Conservation (phyloP, 2,888 invertebrate species). For the Drosophila lutescens region DNA sequence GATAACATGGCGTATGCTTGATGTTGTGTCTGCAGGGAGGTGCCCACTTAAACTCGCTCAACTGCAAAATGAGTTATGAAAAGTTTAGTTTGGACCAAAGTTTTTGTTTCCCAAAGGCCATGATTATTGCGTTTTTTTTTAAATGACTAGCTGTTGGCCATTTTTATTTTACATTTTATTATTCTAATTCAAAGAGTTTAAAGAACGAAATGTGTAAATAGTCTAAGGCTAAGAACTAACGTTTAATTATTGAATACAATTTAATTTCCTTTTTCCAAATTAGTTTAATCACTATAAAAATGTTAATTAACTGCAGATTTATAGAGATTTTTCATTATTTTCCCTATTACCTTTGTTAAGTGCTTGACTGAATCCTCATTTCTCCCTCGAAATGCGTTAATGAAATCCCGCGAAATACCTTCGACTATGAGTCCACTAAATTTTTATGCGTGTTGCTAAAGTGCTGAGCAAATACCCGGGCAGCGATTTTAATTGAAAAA, state of each 20-base stretch:
- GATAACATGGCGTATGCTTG: slow-evolving; percentile 44
- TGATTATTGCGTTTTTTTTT: slow-evolving; percentile 9
- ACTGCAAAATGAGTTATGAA: slow-evolving; percentile 24
- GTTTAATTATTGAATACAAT: too few relatives aligned
- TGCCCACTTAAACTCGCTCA: slow-evolving; percentile 22
- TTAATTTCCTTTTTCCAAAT: slow-evolving; percentile 21
- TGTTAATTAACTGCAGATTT: neutral
- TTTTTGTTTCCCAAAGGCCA: slow-evolving; percentile 9
- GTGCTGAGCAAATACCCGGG: slow-evolving; percentile 70
- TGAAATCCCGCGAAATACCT: slow-evolving; percentile 14
- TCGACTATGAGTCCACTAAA: slow-evolving; percentile 42
- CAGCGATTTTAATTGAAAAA: slow-evolving; percentile 76
- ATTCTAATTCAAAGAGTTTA: neutral
- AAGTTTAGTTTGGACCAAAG: slow-evolving; percentile 18
- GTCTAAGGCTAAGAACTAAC: too few relatives aligned
- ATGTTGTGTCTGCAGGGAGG: slow-evolving; percentile 22
- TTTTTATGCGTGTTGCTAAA: slow-evolving; percentile 70
- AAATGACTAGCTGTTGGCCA: neutral
- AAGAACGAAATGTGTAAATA: too few relatives aligned
- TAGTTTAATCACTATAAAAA: neutral
- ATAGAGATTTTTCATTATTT: neutral
- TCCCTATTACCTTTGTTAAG: slow-evolving; percentile 9
- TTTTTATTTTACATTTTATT: neutral
- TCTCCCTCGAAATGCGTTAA: slow-evolving; percentile 1
- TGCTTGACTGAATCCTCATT: neutral